Conservation (phyloP, 23 tunicate genomes). For the Oikopleura vanhoeffeni region DNA sequence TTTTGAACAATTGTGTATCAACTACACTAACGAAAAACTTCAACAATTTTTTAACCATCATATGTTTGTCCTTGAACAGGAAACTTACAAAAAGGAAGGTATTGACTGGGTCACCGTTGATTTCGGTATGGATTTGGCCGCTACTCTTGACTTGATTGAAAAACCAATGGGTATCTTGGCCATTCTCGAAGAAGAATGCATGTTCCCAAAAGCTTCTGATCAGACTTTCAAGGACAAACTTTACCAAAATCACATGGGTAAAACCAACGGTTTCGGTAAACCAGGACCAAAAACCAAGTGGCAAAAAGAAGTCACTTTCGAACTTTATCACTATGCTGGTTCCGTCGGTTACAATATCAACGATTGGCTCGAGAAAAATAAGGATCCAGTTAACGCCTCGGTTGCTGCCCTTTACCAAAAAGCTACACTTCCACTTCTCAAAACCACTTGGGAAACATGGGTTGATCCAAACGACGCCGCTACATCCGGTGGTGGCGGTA, state of each 20-base stretch:
- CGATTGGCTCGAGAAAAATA: constrained; percentile 87
- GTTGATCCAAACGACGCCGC: constrained; percentile 26
- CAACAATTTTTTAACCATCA: too few species aligned
- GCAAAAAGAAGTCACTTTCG: constrained; percentile 79
- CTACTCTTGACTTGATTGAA: constrained; percentile 91
- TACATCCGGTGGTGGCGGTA: constrained; percentile 19
- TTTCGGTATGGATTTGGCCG: constrained; percentile 80
- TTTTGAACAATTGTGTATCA: too few species aligned
- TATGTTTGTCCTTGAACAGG: constrained; percentile 98
- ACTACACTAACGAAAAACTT: too few species aligned
- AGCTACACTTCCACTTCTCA: constrained; percentile 47
- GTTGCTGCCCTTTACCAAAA: constrained; percentile 64
- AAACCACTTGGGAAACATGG: constrained; percentile 51
- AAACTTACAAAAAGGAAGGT: constrained; percentile 88
- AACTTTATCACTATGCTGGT: constrained; percentile 89
- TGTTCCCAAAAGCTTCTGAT: too few species aligned
- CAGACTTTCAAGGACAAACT: constrained; percentile 71
- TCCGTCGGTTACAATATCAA: constrained; percentile 80
- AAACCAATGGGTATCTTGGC: constrained; percentile 98
- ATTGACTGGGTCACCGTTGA: constrained; percentile 86
- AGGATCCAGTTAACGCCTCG: constrained; percentile 81
- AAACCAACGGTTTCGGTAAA: constrained; percentile 78
- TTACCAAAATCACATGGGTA: constrained; percentile 74
- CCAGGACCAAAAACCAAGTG: constrained; percentile 82
- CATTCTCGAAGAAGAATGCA: constrained; percentile 90